Evolutionary conservation across 2,113 vertebrate species (phyloP), one percentile per base, ranked within the genome.

Genomic region (Psephotus haematonotus): DNA sequence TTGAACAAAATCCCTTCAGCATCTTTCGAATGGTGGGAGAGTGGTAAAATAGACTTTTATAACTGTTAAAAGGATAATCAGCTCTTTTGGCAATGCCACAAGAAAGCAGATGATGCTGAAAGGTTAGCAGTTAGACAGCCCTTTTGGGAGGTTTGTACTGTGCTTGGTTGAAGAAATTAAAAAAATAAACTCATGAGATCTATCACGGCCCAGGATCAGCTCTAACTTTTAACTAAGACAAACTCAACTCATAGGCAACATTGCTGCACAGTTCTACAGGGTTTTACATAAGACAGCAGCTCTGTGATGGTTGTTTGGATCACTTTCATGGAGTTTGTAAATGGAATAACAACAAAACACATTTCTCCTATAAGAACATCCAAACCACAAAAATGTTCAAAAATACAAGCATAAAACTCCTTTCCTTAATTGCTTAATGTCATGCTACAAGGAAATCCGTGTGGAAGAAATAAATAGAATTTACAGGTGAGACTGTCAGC

Each of bases 1-100:
- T 85, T 91, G 81, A 93, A 90, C 55, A 78, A 91, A 94, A 94
- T 91, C 67, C 43, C n/a, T 76, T 82, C 60, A 89, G 12, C 1
- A 3, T 46, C 41, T 85, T 90, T 65, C 2, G 5, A 93, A 82
- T 67, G 60, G 47, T 68, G 43, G 11, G 37, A 71, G 44, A 87
- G 44, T 65, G 53, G 63, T 79, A 90, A 94, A 95, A 87, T 59
- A 82, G 72, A 57, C 31, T 75, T 89, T 8, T 46, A 47, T 69
- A 82, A 85, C 82, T 70, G 63, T 72, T 87, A 91, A 53, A 95
- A 90, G 47, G 49, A 65, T 63, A 79, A 87, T 91, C 39, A 62
- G 24, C 55, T 79, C 3, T 92, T 92, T 37, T 85, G 87, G 78
- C 67, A 72, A 46, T 43, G 11, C 3, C 82, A 33, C 62, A 92